Evolutionary conservation across 2,888 invertebrate species (phyloP).

Genomic region (Biston betularia): DNA sequence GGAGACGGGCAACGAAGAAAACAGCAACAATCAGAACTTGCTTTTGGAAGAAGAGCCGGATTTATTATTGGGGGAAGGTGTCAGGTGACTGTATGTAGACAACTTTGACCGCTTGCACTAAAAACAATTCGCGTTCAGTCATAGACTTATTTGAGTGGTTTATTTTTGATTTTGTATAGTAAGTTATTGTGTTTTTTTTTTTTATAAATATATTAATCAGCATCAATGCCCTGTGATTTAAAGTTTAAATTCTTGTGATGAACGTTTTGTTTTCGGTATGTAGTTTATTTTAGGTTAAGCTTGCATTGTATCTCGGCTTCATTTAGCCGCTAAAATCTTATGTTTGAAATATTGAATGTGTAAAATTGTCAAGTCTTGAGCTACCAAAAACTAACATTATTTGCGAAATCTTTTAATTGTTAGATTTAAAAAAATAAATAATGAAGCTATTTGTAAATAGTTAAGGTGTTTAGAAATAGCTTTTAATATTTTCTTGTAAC

Average conservation of each 20-base stretch:
- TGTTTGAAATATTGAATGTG: conserved; percentile 46
- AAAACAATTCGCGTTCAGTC: conserved; percentile 58
- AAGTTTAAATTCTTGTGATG: conserved; percentile 74
- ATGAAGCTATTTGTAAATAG: conserved; percentile 80
- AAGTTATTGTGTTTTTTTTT: conserved; percentile 81
- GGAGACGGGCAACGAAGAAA: conserved; percentile 74
- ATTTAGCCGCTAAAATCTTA: conserved; percentile 49
- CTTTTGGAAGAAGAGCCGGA: conserved; percentile 80
- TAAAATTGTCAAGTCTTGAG: conserved; percentile 58
- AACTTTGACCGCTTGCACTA: conserved; percentile 68
- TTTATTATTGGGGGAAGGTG: conserved; percentile 74
- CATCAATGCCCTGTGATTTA: conserved; percentile 75
- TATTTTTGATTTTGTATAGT: conserved; percentile 76
- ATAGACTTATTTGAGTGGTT: conserved; percentile 72
- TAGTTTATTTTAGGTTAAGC: conserved; percentile 63
- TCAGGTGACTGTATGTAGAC: conserved; percentile 76
- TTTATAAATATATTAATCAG: conserved; percentile 66
- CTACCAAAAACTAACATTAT: conserved; percentile 51
- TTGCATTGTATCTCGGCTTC: conserved; percentile 54
- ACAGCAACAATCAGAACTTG: conserved; percentile 80
- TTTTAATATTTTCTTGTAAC: conserved; percentile 72
- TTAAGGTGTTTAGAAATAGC: conserved; percentile 74
- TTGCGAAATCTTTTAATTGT: conserved; percentile 51
- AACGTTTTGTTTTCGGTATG: conserved; percentile 61
- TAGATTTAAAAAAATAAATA: conserved; percentile 50